Evolutionary conservation across 1,140 invertebrate genomes (phyloP), one percentile per base, ranked within the genome.

Genomic region (Papilio machaon): DNA sequence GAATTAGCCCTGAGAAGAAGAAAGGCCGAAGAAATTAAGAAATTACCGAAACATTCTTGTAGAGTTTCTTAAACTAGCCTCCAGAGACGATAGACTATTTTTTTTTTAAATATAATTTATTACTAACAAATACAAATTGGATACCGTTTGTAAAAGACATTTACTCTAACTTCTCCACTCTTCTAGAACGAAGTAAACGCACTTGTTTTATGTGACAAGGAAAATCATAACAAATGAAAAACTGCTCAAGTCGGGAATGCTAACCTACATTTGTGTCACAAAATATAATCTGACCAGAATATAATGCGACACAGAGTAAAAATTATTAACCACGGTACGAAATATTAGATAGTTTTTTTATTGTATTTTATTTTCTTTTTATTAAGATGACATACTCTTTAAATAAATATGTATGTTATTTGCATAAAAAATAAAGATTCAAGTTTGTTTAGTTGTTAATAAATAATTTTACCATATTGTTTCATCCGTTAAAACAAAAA

Each of bases 191-290:
- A 49, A 54, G 47, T 58, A 17, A 35, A 35, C 19, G 52, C 49
- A 77, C 47, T 77, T 58, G 52, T 77, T 77, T 77, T 77, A 77
- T 77, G 75, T 35, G 75, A 74, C 73, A 74, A 74, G 73, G 38
- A 47, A 74, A 74, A 74, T 47, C 38, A 74, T 74, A 74, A 74
- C 73, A 43, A 74, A 74, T 74, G 73, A 74, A 74, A 74, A 74
- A 74, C 38, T 47, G 77, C 77, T 67, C 54, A 79, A 79, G 54
- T 67, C 77, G 54, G 77, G 58, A 79, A 58, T 79, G 77, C 58
- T 79, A 64, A 79, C 54, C 77, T 58, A 79, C 77, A 79, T 60
- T 79, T 79, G 60, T 79, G 54, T 79, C 77, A 64, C 77, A 79
- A 67, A 79, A 79, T 58, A 64, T 64, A 79, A 79, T 79, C 77